phyloP scores from a whole-genome alignment of 1,140 invertebrate species.

The Drosophila mojavensis region DNA sequence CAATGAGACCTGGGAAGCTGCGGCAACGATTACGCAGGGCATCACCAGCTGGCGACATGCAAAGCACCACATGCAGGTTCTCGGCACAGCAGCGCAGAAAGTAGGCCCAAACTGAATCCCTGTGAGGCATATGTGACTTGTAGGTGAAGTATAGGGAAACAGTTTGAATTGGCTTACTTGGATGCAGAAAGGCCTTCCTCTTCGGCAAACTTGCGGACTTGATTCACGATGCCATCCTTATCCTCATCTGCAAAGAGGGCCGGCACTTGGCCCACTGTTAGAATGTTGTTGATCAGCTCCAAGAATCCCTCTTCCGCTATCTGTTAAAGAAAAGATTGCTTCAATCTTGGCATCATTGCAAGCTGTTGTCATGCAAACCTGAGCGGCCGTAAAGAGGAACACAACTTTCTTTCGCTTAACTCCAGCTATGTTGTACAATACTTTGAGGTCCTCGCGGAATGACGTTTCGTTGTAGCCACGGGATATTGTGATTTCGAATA shows the following conservation, averaged over 20 bases:
- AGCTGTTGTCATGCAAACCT: conserved; percentile 87
- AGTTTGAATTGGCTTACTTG: conserved; percentile 85
- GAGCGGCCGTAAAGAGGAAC: conserved; percentile 93
- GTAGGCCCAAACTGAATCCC: conserved; percentile 92
- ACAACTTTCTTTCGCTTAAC: conserved; percentile 91
- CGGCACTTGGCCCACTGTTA: conserved; percentile 93
- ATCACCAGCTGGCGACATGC: conserved; percentile 94
- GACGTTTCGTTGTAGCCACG: conserved; percentile 92
- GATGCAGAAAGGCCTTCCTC: conserved; percentile 88
- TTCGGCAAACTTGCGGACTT: conserved; percentile 88
- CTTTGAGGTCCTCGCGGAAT: conserved; percentile 94
- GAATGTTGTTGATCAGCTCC: conserved; percentile 95
- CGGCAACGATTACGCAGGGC: conserved; percentile 91
- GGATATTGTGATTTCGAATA: conserved; percentile 93
- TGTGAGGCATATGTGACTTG: conserved; percentile 51
- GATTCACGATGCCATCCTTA: conserved; percentile 90
- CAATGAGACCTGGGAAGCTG: conserved; percentile 95
- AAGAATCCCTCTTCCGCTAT: conserved; percentile 92
- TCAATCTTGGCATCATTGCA: conserved; percentile 85
- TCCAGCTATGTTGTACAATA: conserved; percentile 89
- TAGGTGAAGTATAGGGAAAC: not conserved
- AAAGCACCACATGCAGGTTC: conserved; percentile 95
- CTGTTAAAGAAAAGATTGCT: conserved; percentile 47
- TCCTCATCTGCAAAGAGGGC: conserved; percentile 94
- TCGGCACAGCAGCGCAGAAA: conserved; percentile 90